Conservation (phyloP, 2,888 invertebrate genomes). For the Nezara viridula region DNA sequence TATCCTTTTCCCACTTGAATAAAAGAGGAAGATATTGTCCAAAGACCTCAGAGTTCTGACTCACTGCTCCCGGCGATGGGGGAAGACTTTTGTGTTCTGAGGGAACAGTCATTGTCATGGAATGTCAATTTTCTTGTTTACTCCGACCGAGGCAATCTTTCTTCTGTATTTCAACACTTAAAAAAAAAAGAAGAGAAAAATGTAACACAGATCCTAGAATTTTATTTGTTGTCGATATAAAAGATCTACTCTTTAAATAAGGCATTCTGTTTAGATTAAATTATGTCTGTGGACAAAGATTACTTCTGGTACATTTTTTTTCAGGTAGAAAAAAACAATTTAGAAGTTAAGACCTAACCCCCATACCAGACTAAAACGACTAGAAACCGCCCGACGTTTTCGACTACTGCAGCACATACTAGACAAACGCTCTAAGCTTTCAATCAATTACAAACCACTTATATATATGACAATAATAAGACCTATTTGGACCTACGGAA, state of each 20-base stretch:
- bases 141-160: background rate
- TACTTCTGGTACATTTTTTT: no score
- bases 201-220: background rate
- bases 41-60: background rate
- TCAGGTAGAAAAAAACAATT: no score
- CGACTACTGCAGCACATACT: no score
- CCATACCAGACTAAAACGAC: no score
- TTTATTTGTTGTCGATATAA: background rate
- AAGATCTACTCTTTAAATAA: background rate
- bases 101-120: background rate
- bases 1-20: background rate
- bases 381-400: no score
- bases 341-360: no score
- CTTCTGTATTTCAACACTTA: background rate
- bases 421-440: no score
- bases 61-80: background rate
- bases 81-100: constrained; percentile 25
- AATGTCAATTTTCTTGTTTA: constrained; percentile 35
- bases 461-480: no score
- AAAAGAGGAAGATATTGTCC: background rate
- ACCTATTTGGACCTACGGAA: no score
- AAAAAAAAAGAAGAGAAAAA: background rate
- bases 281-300: no score
- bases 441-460: no score
- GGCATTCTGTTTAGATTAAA: background rate